These are phyloP conservation scores for Indicator maculatus DNA, from an alignment of 2,113 vertebrate species.

Conservation along the genomic window DNA sequence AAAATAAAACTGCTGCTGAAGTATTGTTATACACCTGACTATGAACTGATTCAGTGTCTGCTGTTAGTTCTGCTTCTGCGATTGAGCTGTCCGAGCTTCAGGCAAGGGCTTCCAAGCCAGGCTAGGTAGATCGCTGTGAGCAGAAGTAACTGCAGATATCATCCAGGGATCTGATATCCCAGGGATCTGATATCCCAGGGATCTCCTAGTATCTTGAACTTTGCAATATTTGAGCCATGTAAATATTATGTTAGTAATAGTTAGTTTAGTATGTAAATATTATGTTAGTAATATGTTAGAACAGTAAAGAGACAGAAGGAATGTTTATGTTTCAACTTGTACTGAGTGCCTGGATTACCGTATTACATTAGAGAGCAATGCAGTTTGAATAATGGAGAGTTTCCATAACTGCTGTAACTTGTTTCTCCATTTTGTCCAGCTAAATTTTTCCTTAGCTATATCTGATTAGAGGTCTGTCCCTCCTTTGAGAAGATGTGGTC, in stretches of 20 bases:
- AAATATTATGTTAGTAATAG: no score
- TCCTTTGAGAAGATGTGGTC: neutral
- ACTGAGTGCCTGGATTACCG: rapidly evolving
- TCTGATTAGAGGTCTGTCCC: neutral
- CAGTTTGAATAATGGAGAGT: neutral
- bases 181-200: neutral
- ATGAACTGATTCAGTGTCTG: neutral
- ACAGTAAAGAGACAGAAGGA: neutral
- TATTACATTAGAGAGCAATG: neutral
- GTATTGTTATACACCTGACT: neutral
- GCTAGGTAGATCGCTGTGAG: neutral
- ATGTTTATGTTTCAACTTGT: neutral
- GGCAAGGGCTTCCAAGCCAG: neutral
- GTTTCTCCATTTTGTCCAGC: neutral
- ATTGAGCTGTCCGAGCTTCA: neutral
- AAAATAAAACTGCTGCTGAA: neutral
- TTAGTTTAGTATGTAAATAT: no score
- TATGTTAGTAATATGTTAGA: no score
- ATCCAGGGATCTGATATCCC: neutral
- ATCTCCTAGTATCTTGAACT: neutral
- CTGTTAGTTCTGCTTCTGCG: neutral
- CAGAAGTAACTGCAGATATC: neutral
- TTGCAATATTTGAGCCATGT: neutral
- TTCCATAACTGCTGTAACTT: neutral
- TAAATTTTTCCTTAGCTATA: neutral